Evolutionary conservation across 1,140 invertebrate genomes (phyloP), one percentile per base, ranked within the genome.

Genomic region (Drosophila bifasciata): DNA sequence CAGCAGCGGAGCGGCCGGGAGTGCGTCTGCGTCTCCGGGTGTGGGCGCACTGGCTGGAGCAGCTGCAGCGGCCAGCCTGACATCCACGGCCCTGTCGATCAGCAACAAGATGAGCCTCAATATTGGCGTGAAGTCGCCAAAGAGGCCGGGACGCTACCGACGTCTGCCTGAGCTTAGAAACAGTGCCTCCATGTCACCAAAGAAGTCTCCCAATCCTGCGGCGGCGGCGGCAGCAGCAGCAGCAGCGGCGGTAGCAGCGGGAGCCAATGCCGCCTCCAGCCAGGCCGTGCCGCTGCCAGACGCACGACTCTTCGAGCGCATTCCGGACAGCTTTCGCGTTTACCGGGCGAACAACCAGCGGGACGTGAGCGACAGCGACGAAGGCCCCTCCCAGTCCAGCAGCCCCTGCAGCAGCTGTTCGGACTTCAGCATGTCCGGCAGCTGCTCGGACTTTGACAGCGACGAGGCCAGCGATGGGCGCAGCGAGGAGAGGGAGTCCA

Each of bases 401-500:
- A 91, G 91, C 71, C 90, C 89, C 1, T 92, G 91, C 68, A 92
- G 91, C 66, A 91, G 91, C 56, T 92, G 91, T 46, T 89, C 81
- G 2, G 91, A 89, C 40, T 90, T 91, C 17, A 88, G 81, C 48
- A 79, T 90, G 53, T 89, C 88, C 28, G 91, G 90, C 49, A 91
- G 78, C 19, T 79, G 86, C 8, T 91, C 91, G 0, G 90, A 91
- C 25, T 91, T 90, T 39, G 90, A 91, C 53, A 89, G 84, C 53
- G 90, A 91, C 25, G 89, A 91, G 48, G 81, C 80, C 0, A 91
- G 78, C 39, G 89, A 91, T 5, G 83, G 85, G 36, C 48, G 36
- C 41, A 81, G 76, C 19, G 89, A 88, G 39, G 81, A 88, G 1
- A 62, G 68, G 5, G 89, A 90, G 7, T 80, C 80, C 19, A 64